Conservation (phyloP, 2,888 invertebrate species). For the Eudemis profundana region DNA sequence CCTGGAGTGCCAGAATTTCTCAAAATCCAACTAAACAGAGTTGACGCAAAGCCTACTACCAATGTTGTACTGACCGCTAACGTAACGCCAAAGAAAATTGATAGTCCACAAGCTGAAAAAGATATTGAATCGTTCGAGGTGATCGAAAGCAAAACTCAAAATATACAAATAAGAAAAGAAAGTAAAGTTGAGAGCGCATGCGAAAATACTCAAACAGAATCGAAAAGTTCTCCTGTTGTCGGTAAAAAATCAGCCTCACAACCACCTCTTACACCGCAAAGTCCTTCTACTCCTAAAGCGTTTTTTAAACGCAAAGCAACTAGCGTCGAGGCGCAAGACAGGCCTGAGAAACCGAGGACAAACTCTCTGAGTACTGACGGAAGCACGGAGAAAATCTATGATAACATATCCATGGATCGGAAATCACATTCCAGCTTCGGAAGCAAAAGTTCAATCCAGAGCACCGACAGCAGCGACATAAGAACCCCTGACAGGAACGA, state of each 20-base stretch:
- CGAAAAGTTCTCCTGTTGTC: conserved; percentile 62
- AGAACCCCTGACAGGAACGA: conserved; percentile 74
- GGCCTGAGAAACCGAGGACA: conserved; percentile 71
- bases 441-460: conserved; percentile 80
- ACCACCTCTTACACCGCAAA: conserved; percentile 62
- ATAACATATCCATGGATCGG: conserved; percentile 77
- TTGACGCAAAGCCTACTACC: conserved; percentile 86
- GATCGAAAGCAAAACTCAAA: conserved; percentile 60
- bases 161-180: conserved; percentile 58
- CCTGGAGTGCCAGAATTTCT: conserved; percentile 87
- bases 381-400: conserved; percentile 77
- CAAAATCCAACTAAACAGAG: conserved; percentile 89
- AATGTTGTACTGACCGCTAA: conserved; percentile 88
- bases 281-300: conserved; percentile 77
- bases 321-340: conserved; percentile 83
- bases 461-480: conserved; percentile 76
- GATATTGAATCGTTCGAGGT: conserved; percentile 62
- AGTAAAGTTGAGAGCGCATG: conserved; percentile 59
- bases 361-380: conserved; percentile 76
- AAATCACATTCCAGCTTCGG: conserved; percentile 82
- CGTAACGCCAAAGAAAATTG: conserved; percentile 80
- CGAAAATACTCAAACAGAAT: conserved; percentile 59
- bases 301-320: conserved; percentile 83
- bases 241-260: conserved; percentile 54
- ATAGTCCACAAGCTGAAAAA: conserved; percentile 68